These are phyloP conservation scores for Bombylius discolor DNA, from an alignment of 2,888 invertebrate species.

Conservation along the genomic window DNA sequence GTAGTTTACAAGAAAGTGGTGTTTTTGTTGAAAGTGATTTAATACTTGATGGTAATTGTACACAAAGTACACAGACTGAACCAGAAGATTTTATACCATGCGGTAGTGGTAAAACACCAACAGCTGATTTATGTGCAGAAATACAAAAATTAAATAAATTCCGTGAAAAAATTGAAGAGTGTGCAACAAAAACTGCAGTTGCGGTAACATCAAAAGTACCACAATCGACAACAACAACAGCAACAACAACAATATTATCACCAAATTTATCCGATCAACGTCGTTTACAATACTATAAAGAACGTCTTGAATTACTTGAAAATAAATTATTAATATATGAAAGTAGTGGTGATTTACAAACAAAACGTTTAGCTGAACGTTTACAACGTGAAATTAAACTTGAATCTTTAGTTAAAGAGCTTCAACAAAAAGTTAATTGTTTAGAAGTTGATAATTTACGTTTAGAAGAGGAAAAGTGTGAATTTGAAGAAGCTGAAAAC, in stretches of 20 bases:
- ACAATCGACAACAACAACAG: not conserved
- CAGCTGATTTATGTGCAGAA: constrained; percentile 46
- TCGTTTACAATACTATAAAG: constrained; percentile 52
- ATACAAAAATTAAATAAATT: constrained; percentile 51
- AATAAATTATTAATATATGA: constrained; percentile 53
- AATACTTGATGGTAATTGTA: not conserved
- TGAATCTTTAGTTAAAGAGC: constrained; percentile 36
- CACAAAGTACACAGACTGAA: constrained; percentile 41
- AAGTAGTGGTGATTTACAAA: constrained; percentile 49
- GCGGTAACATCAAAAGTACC: constrained; percentile 3
- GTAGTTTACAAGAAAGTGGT: constrained; percentile 57
- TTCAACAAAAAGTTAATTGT: constrained; percentile 40
- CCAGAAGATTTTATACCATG: constrained; percentile 35
- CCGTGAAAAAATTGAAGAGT: constrained; percentile 48
- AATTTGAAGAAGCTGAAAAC: constrained; percentile 63
- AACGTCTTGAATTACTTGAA: constrained; percentile 50
- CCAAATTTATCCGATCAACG: constrained; percentile 38
- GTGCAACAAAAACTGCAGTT: constrained; percentile 26
- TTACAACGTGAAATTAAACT: constrained; percentile 49
- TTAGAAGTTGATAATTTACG: constrained; percentile 49
- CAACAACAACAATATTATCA: constrained; percentile 9
- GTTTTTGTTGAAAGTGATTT: constrained; percentile 47
- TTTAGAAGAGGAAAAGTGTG: constrained; percentile 58
- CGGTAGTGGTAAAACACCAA: constrained; percentile 10
- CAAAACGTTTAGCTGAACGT: constrained; percentile 46